Base-by-base conservation (phyloP, 2,888 invertebrate genomes). In the Harpalus rubripes region DNA sequence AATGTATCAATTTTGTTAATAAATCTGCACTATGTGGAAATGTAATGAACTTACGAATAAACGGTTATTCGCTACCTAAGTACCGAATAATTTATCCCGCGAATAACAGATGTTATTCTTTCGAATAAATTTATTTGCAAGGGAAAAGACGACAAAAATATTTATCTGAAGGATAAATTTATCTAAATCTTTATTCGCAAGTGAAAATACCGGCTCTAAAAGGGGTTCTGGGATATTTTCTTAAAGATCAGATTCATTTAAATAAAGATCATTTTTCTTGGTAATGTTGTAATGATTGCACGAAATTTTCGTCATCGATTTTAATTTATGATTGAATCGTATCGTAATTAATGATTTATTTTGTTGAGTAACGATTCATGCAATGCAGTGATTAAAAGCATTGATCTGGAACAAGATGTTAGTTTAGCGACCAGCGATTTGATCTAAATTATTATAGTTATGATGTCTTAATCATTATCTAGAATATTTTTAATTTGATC, bases 391-490 rank as follows among this genome's bases (percentile, higher is more conserved):
- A 68, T 68, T 63, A 68, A 63, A 68, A 15, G n/a, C 32, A 68
- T 32, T 68, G 39, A 39, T 68, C 39, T 68, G 32, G 32, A 68
- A 68, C 68, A 68, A 18, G 18, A 63, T 18, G 12, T 68, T 32
- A 68, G 32, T 39, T 10, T 39, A 68, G n/a, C 32, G 32, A 68
- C n/a, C 68, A 32, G 39, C 32, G 39, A 68, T 68, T 39, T 32
- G 32, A 68, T 68, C 68, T 68, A 68, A 68, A 68, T 68, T 68
- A 68, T 39, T 68, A 63, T 26, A 63, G 63, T 18, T 63, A 68
- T 68, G 68, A 68, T 12, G 68, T 68, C 68, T 68, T 68, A 68
- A 68, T 68, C 68, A 68, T 32, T 68, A 68, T 68, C 68, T 68
- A 26, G 26, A 68, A 26, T 68, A 68, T 41, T 68, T 32, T 68